These are phyloP conservation scores for Colletes gigas DNA, from an alignment of 1,140 invertebrate genomes.

Conservation along the genomic window DNA sequence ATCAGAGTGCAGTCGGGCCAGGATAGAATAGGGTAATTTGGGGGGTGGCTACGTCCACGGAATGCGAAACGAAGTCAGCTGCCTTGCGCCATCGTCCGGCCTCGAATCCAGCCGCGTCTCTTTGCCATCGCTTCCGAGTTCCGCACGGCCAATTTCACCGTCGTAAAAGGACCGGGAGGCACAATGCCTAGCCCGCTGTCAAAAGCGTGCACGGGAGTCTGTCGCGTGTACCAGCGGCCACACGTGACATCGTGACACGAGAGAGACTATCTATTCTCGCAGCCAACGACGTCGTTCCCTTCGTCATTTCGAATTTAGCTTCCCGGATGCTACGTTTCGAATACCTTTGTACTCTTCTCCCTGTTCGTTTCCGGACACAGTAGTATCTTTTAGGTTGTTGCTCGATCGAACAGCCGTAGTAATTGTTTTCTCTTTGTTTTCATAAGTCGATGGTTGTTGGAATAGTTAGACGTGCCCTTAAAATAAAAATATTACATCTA, in stretches of 20 bases:
- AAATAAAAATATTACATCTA: too few species aligned
- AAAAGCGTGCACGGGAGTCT: neutral
- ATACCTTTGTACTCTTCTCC: neutral
- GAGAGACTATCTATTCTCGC: neutral
- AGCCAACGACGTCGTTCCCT: neutral
- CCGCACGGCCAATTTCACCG: slow-evolving; percentile 65
- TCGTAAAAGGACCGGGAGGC: slow-evolving; percentile 41
- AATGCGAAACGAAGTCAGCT: slow-evolving; percentile 56
- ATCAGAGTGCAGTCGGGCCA: slow-evolving; percentile 57
- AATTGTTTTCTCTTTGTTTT: too few species aligned
- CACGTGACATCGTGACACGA: slow-evolving; percentile 19
- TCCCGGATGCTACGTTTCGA: neutral
- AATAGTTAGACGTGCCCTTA: too few species aligned
- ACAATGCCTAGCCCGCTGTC: slow-evolving; percentile 47
- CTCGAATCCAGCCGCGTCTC: slow-evolving; percentile 37
- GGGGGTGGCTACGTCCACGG: slow-evolving; percentile 61
- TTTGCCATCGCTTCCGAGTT: slow-evolving; percentile 49
- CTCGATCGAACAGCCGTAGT: too few species aligned
- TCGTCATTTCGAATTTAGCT: neutral
- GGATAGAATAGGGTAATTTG: slow-evolving; percentile 68
- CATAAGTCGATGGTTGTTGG: too few species aligned
- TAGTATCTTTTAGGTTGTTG: too few species aligned
- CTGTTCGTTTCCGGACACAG: too few species aligned
- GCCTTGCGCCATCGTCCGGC: slow-evolving; percentile 13
- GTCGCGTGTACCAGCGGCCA: neutral